Base-by-base conservation (phyloP, 2,797 vertebrate genomes). In the Eulemur mongoz region DNA sequence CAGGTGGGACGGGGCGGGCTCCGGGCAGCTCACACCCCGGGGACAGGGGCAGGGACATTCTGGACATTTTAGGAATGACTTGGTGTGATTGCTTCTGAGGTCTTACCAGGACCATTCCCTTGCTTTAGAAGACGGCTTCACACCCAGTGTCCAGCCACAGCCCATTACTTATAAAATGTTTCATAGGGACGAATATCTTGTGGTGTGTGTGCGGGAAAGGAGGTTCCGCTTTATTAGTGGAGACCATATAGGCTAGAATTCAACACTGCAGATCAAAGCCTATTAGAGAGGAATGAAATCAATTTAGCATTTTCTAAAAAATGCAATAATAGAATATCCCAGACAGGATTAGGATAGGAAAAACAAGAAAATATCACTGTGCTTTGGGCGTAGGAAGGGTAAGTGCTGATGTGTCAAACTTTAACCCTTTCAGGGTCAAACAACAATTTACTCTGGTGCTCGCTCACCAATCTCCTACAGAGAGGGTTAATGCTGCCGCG, bases 381-480 rank as follows among this genome's bases (percentile, higher is more conserved):
- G 22, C 5, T 40, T 25, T 11, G 15, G 9, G 13, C 14, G 20
- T 14, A 50, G 65, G 25, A 57, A 65, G 2, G 45, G 4, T 3
- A 18, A 30, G 30, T 1, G 0, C 30, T 15, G 0, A 4, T 5
- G 9, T 2, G 23, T 11, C 23, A 22, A 27, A 25, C 23, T 57
- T 70, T 35, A 38, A 63, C 57, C 4, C 15, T 59, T 69, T 45
- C 25, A 15, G 35, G 35, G 9, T n/a, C 50, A 48, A 69, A 48
- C 2, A 25, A 6, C 23, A 3, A 2, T 59, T 45, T 12, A 14
- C 38, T 72, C 78, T 35, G 50, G 14, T 1, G 1, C 38, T 22
- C 38, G 1, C 48, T 32, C 30, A 20, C 54, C 18, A 1, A 40
- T 67, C 27, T 48, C 38, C 80, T 27, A 32, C 30, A 40, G 43